Conservation (phyloP, 2,797 vertebrate species). For the Gymnothorax javanicus region DNA sequence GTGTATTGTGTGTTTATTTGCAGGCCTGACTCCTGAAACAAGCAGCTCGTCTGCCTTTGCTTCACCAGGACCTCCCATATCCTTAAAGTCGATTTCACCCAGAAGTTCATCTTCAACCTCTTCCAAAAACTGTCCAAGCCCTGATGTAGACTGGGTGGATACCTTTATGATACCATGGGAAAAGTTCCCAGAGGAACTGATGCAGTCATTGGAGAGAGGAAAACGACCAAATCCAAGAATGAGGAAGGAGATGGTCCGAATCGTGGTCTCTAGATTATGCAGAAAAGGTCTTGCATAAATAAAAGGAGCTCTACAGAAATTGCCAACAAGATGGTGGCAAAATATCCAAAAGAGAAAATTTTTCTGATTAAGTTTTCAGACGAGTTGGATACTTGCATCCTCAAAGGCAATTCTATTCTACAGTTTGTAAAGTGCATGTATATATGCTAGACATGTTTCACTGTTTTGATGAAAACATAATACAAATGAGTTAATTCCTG, state of each 20-base stretch:
- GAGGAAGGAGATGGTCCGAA: conserved; percentile 37
- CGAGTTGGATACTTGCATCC: too few species aligned
- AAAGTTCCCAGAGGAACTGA: conserved; percentile 46
- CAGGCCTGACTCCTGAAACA: conserved; percentile 35
- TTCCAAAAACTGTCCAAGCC: conserved; percentile 31
- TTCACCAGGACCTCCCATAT: conserved; percentile 22
- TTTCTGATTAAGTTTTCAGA: too few species aligned
- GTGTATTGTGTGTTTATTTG: conserved; percentile 36
- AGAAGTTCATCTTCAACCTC: conserved; percentile 32
- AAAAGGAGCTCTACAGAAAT: conserved; percentile 35
- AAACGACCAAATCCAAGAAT: conserved; percentile 35
- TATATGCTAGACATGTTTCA: too few species aligned
- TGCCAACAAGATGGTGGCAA: conserved; percentile 43
- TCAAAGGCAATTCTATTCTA: too few species aligned
- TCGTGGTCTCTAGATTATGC: conserved; percentile 36
- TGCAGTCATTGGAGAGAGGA: conserved; percentile 39
- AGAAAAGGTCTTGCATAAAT: conserved; percentile 7
- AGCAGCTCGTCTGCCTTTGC: conserved; percentile 33
- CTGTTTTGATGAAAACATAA: too few species aligned
- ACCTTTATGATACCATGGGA: conserved; percentile 46
- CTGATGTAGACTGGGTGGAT: conserved; percentile 41
- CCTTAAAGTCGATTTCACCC: conserved; percentile 35
- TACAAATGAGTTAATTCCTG: too few species aligned
- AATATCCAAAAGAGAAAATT: conserved; percentile 41
- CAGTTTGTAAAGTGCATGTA: too few species aligned